Evolutionary conservation across 2,113 vertebrate genomes (phyloP), one percentile per base, ranked within the genome.

Genomic region (Pardalotus punctatus): DNA sequence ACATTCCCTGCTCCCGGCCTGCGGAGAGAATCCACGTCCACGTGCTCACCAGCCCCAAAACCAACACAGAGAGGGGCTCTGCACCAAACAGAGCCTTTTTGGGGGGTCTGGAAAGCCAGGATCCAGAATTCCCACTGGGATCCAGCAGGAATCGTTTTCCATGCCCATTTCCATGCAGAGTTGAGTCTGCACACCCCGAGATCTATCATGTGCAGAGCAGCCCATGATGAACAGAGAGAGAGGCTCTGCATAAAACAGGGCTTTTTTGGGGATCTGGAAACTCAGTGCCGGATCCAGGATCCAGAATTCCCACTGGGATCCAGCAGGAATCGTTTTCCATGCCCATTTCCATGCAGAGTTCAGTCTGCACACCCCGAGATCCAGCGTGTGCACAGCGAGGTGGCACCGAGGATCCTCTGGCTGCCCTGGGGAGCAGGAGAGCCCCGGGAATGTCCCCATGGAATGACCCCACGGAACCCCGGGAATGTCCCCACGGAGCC

Each of bases 171-270:
- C 65, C 60, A 7, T 35, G 81, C 53, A 16, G 16, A 18, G 47
- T 0, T 2, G 1, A 3, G 9, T 12, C 57, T 36, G 31, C 40
- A 4, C 10, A 6, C 50, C 4, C 45, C 0, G 11, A 2, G 28
- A 35, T 6, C 11, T 65, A 31, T 22, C 0, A 1, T 13, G 56
- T 6, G 62, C 33, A 64, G n/a, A 25, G 48, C 43, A 10, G 47
- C 51, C 22, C 10, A 9, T 0, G 0, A 10, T 1, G 17, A 85
- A 29, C 58, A 45, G 12, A 3, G 11, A 57, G n/a, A 58, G 20
- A n/a, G 57, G 47, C 42, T 40, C 38, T 54, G 38, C 50, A 54
- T 38, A 57, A 19, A 17, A 8, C 48, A 21, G 17, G 12, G 5
- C 0, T 21, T 81, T 81, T 65, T 38, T 21, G 13, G 0, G 62